phyloP scores from a whole-genome alignment of 1,140 invertebrate genomes.

The Lordiphosa mommai region DNA sequence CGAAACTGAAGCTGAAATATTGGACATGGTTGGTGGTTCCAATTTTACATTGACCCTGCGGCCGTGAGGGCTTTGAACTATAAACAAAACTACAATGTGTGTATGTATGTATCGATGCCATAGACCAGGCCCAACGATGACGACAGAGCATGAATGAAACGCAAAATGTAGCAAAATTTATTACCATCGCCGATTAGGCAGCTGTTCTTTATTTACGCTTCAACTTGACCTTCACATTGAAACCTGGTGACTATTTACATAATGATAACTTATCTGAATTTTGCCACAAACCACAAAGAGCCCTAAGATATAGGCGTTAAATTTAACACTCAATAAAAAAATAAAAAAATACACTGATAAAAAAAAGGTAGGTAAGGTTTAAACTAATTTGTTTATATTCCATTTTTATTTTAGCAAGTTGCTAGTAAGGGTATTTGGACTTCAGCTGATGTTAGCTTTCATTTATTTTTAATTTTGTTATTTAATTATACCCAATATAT shows the following conservation, averaged over 20 bases:
- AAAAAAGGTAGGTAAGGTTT: too few species aligned
- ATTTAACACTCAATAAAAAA: constrained; percentile 37
- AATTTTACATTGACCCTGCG: constrained; percentile 53
- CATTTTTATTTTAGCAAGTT: too few species aligned
- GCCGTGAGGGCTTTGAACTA: constrained; percentile 52
- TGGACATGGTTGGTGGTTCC: constrained; percentile 31
- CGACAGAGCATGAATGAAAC: constrained; percentile 40
- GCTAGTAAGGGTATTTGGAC: too few species aligned
- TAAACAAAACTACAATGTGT: constrained; percentile 26
- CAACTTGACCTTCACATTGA: constrained; percentile 40
- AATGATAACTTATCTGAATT: too few species aligned
- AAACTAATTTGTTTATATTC: too few species aligned
- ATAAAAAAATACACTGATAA: too few species aligned
- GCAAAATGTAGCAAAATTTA: constrained; percentile 47
- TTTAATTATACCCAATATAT: too few species aligned
- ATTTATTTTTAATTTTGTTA: too few species aligned
- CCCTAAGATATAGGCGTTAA: constrained; percentile 35
- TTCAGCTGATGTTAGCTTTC: too few species aligned
- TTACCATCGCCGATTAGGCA: constrained; percentile 21
- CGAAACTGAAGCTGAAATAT: constrained; percentile 32
- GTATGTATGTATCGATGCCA: constrained; percentile 1
- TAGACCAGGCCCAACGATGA: constrained; percentile 22
- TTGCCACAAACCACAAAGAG: constrained; percentile 37
- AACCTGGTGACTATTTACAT: constrained; percentile 29
- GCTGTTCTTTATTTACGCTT: constrained; percentile 30